Base-by-base conservation (phyloP, 2,888 invertebrate species). In the Notodonta dromedarius region DNA sequence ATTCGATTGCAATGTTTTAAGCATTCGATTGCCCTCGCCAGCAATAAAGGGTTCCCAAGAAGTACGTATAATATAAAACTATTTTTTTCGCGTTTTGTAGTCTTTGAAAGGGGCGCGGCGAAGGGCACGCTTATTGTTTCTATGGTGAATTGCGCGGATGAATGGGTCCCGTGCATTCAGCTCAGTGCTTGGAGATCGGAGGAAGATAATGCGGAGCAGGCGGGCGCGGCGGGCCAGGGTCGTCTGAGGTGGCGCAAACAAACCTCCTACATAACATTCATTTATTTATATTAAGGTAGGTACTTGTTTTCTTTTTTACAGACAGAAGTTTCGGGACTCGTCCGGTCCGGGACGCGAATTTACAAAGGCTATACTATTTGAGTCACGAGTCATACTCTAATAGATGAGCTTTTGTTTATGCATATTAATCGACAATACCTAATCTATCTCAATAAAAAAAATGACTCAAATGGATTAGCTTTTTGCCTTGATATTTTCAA, bases 1-100 rank as follows among this genome's bases (percentile, higher is more conserved):
- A 89, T 91, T 90, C 88, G 85, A 91, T 92, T 88, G 87, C 91
- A 89, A 89, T 91, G 91, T 91, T 92, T 91, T 90, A 92, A 90
- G 88, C 86, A 91, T 93, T 93, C 93, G 93, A 93, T 93, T 93
- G 90, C 93, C 93, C 84, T 88, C 84, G 80, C 85, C 77, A 80
- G 79, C 81, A 83, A 86, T 88, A 91, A 93, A 91, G 88, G 90
- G 91, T 92, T 91, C 90, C 93, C 88, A 91, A 92, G 90, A 88
- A 91, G 84, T 84, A 81, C 80, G 79, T 83, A 88, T 83, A 88
- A 87, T 85, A 84, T 84, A 80, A 74, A 77, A 73, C 67, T 75
- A 24, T 87, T 89, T 88, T 90, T 90, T 87, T 78, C 75, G 80
- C 82, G 82, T 86, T 89, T 89, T 87, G 74, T 84, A 82, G 80